Conservation (phyloP, 2,888 invertebrate genomes). For the Pristionchus exspectatus region DNA sequence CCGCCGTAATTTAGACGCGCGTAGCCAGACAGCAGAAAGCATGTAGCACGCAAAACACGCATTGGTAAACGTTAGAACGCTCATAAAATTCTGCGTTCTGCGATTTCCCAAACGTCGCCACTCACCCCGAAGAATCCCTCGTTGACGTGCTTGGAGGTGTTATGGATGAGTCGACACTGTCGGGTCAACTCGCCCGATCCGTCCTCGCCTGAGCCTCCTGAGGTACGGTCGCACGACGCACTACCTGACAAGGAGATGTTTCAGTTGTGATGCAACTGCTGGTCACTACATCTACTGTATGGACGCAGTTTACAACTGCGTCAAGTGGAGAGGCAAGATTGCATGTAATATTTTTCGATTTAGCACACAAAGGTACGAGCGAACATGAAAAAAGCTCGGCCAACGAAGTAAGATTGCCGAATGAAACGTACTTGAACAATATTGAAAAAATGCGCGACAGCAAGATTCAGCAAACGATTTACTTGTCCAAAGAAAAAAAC, state of each 20-base stretch:
- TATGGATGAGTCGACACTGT: constrained; percentile 69
- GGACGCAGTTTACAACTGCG: too few relatives aligned
- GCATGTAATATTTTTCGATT: too few relatives aligned
- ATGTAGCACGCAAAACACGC: not conserved
- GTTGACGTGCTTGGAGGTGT: constrained; percentile 69
- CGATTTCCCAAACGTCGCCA: constrained; percentile 29
- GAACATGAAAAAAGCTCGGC: too few relatives aligned
- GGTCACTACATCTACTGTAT: too few relatives aligned
- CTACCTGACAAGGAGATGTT: constrained; percentile 24
- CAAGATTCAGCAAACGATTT: not conserved
- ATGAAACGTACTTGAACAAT: not conserved
- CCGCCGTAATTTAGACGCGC: constrained; percentile 5
- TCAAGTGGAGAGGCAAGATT: too few relatives aligned
- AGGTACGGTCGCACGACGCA: constrained; percentile 51
- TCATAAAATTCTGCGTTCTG: too few relatives aligned
- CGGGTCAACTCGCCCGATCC: constrained; percentile 50
- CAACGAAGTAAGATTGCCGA: too few relatives aligned
- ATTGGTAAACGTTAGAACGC: constrained; percentile 31
- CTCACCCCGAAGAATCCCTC: constrained; percentile 71
- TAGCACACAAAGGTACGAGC: too few relatives aligned
- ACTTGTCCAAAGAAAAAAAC: not conserved
- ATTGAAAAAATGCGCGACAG: not conserved
- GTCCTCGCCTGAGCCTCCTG: constrained; percentile 57
- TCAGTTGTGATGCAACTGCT: too few relatives aligned
- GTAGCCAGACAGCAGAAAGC: not conserved